These are phyloP conservation scores for Busseola fusca DNA, from an alignment of 2,888 invertebrate genomes.

Conservation along the genomic window DNA sequence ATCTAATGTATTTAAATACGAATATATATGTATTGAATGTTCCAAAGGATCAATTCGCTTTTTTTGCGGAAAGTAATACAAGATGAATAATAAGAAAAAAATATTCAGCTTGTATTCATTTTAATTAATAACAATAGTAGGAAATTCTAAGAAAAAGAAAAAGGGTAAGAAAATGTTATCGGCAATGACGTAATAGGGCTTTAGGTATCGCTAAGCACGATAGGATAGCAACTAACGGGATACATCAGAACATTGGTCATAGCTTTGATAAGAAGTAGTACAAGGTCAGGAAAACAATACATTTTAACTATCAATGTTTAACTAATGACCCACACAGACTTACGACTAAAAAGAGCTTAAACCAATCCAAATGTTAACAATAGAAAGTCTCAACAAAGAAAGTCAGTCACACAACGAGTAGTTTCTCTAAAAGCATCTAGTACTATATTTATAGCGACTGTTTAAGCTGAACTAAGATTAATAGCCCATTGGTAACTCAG, in stretches of 20 bases:
- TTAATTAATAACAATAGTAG: too few relatives aligned
- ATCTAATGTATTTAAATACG: not conserved
- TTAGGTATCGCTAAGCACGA: not conserved
- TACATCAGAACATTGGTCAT: not conserved
- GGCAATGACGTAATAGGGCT: not conserved
- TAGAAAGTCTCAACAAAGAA: conserved; percentile 38
- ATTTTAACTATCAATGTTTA: not conserved
- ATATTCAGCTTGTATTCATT: too few relatives aligned
- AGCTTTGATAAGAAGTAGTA: not conserved
- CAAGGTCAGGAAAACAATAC: not conserved
- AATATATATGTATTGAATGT: not conserved
- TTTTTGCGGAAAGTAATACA: not conserved
- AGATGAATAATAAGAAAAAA: not conserved
- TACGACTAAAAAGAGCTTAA: conserved; percentile 3
- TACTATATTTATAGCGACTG: conserved; percentile 9
- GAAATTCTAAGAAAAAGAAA: too few relatives aligned
- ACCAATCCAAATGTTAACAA: conserved; percentile 9
- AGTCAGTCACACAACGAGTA: conserved; percentile 1
- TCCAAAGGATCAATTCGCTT: not conserved
- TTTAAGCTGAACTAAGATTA: conserved; percentile 31
- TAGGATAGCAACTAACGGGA: not conserved
- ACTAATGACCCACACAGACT: not conserved
- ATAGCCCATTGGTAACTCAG: conserved; percentile 28
- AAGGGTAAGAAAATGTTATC: too few relatives aligned
- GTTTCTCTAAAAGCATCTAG: conserved; percentile 35